phyloP scores from a whole-genome alignment of 1,140 invertebrate species.

The Spodoptera frugiperda region DNA sequence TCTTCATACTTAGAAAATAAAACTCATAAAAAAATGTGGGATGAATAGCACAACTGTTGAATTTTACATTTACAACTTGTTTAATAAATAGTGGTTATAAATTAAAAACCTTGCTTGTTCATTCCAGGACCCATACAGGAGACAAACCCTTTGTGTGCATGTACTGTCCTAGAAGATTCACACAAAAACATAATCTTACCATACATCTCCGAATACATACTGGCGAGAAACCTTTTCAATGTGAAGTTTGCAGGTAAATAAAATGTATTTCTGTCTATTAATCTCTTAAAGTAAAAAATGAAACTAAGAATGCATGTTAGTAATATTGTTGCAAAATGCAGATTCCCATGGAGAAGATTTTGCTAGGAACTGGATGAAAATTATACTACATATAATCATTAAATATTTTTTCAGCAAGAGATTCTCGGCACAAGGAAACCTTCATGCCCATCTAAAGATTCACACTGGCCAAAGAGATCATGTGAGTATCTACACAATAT shows the following conservation, averaged over 20 bases:
- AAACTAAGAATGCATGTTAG: no score
- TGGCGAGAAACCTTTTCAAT: conserved; percentile 93
- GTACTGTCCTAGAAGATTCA: conserved; percentile 92
- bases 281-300: no score
- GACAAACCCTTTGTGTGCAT: conserved; percentile 90
- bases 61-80: no score
- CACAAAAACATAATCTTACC: conserved; percentile 94
- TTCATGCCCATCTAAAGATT: conserved; percentile 87
- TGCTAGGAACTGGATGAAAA: no score
- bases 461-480: conserved; percentile 87
- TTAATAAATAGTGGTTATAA: neutral
- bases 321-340: no score
- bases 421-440: conserved; percentile 87
- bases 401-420: conserved; percentile 81
- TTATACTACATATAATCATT: no score
- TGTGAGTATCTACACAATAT: conserved; percentile 81
- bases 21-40: no score
- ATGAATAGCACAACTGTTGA: no score
- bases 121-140: conserved; percentile 87
- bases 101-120: neutral
- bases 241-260: conserved; percentile 90
- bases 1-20: no score
- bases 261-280: no score
- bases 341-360: no score
- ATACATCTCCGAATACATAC: conserved; percentile 94